Percentiles rank a stretch among this genome's conserved stretches.
Conservation (phyloP, 2,797 vertebrate species). For the Australoheros facetus region DNA sequence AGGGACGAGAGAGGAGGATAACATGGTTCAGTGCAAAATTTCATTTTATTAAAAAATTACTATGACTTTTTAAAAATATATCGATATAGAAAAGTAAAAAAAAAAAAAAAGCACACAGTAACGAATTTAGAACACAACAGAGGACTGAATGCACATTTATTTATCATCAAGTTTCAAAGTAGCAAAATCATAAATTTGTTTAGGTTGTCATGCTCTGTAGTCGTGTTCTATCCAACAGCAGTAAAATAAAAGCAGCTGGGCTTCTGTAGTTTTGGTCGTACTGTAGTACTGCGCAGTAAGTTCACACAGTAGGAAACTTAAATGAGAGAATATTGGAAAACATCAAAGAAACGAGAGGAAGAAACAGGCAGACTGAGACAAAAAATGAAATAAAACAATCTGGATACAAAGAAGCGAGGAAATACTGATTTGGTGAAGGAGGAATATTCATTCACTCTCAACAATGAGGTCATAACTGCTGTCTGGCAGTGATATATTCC, state of each 20-base stretch:
- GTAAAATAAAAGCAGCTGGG: neutral
- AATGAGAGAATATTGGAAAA: neutral
- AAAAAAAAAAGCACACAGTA: neutral
- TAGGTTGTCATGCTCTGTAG: neutral
- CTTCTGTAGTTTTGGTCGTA: neutral
- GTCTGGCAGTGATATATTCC: slow-evolving; percentile 23
- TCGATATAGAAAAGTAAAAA: neutral
- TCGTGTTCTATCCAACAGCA: neutral
- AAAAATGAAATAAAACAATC: neutral
- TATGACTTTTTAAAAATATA: neutral
- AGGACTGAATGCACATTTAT: neutral
- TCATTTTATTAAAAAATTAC: neutral
- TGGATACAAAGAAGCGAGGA: neutral
- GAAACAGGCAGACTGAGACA: neutral
- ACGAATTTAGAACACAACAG: neutral
- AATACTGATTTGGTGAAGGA: neutral
- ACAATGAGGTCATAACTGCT: slow-evolving; percentile 24
- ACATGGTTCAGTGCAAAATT: neutral
- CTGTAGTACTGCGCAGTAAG: neutral
- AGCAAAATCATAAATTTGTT: neutral
- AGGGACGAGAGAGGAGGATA: neutral
- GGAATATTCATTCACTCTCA: slow-evolving; percentile 23
- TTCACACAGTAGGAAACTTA: neutral
- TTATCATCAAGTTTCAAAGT: neutral
- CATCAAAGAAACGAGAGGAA: neutral